Evolutionary conservation across 23 tunicate genomes (phyloP), one percentile per base, ranked within the genome.

Genomic region (Styela plicata): DNA sequence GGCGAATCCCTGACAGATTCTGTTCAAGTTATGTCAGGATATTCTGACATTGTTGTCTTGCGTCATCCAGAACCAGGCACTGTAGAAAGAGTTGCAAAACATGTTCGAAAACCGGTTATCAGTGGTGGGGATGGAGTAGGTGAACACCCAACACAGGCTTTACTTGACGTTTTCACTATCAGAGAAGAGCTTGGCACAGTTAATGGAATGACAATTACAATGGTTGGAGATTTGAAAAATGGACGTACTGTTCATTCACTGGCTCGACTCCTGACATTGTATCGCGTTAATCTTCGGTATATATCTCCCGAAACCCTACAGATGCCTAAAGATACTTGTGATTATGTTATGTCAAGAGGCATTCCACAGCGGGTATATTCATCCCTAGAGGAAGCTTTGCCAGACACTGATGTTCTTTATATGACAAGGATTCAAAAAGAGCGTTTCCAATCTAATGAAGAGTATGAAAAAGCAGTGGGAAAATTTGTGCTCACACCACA

Each of bases 121-220:
- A 93, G 87, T 64, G 93, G 89, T 0, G 98, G 98, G 2, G 98
- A 93, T 52, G 98, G 93, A 25, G 83, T 70, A 16, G 92, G 98
- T 52, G 98, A 93, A 78, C 98, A 93, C 71, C 98, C 98, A 26
- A 93, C 98, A 0, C 98, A 93, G 36, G 98, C 98, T 24, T 71
- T 93, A 77, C 80, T 93, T 28, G 98, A 93, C 63, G 98, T 93
- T 19, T 93, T 93, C 64, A 93, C 98, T 3, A 93, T 93, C 0
- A 31, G 98, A 73, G 98, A 93, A 73, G 98, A 93, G 53, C 88
- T 93, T 62, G 98, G 98, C 63, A 93, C 98, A 10, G 98, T 93
- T 25, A 93, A 93, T 65, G 98, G 93, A 37, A 93, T 88, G 98
- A 93, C 93, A 16, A 87, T 91, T 33, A 88, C 92, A 3, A 24